Base-by-base conservation (phyloP, 2,113 vertebrate genomes). In the Ivindomyrus marchei region DNA sequence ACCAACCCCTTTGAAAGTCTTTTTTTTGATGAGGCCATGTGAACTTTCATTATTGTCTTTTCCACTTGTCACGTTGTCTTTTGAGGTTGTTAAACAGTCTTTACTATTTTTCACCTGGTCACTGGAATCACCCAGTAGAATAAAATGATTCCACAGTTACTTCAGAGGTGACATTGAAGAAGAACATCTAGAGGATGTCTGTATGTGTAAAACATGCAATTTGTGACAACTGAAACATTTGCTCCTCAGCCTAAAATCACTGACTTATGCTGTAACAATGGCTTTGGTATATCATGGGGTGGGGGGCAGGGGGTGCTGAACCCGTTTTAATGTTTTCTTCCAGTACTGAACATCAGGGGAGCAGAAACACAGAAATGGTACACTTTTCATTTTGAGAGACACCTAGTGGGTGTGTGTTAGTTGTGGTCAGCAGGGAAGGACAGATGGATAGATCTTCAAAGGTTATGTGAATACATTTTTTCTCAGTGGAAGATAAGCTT, bases 401-500 rank as follows among this genome's bases (percentile, higher is more conserved):
- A 70, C n/a, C n/a, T 31, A 13, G 21, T 27, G n/a, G 10, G 62
- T 10, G 3, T 70, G 62, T 31, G 62, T 31, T 70, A 70, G 62
- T 70, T 70, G n/a, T 70, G 62, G 62, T 70, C 62, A 31, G 10
- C n/a, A 27, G 27, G 27, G 85, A 52, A 15, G 10, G 58, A 89
- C 46, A 52, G n/a, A n/a, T 53, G 13, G 46, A 74, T 92, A 91
- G 17, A 52, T 49, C 66, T 89, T 83, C 49, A 53, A 89, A 52
- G 47, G 66, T 39, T 89, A 66, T 66, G 46, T 42, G 27, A 58
- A 53, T 85, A 3, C 27, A 53, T 84, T 53, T 50, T 89, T 89
- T 89, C 74, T 91, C 88, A 49, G 83, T 91, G 90, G 88, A 92
- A 93, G 94, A 96, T 95, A 95, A 92, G 92, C 89, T 90, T 90